Evolutionary conservation across 1,140 invertebrate species (phyloP).

Genomic region (Brachionus sp.): DNA sequence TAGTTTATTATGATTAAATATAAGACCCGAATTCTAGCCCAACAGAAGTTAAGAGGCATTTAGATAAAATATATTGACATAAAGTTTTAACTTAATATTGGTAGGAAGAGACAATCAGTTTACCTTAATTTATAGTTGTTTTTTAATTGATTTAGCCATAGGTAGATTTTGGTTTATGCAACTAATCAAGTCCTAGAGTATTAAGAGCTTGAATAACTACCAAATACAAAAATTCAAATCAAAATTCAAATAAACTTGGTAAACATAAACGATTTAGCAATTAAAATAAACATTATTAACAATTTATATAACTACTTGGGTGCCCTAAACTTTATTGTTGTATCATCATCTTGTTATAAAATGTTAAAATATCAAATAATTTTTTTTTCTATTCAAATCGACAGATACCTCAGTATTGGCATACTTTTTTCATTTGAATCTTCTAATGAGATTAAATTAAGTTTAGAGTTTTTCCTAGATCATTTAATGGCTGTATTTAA

Average conservation of each 20-base stretch:
- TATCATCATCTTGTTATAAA: not conserved
- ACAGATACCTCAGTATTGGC: not conserved
- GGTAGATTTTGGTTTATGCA: not conserved
- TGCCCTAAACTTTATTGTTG: not conserved
- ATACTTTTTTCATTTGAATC: not conserved
- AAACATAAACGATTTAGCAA: not conserved
- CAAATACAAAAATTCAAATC: not conserved
- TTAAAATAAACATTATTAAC: slow-evolving; percentile 6
- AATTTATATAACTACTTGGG: slow-evolving; percentile 2
- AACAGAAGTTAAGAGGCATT: not conserved
- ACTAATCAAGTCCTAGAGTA: not conserved
- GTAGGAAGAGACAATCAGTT: not conserved
- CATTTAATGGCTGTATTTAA: not conserved
- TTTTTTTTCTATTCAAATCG: not conserved
- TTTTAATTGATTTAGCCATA: not conserved
- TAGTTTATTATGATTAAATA: not conserved
- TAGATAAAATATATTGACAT: not conserved
- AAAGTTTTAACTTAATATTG: not conserved
- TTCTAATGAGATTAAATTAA: not conserved
- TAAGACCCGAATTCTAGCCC: not conserved
- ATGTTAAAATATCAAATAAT: not conserved
- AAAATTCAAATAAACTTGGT: not conserved
- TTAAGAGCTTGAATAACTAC: not conserved
- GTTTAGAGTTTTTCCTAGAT: not conserved
- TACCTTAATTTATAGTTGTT: not conserved